Percentiles rank a stretch among this genome's conserved stretches.
These are phyloP conservation scores for Onychostoma macrolepis DNA, from an alignment of 2,113 vertebrate species.

Conservation along the genomic window DNA sequence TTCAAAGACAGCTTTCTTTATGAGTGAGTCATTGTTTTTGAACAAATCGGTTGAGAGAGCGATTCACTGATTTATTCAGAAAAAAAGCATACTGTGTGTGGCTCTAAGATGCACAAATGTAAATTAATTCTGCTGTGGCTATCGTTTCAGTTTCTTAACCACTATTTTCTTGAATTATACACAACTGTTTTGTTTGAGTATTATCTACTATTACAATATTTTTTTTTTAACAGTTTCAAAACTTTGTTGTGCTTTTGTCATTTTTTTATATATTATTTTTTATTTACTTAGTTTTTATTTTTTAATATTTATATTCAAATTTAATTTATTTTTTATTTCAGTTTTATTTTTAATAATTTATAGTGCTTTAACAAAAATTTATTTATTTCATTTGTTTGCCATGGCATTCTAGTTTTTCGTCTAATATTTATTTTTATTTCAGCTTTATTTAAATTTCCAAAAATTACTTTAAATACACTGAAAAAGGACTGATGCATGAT, in stretches of 20 bases:
- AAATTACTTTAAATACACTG: not conserved
- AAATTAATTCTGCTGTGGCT: not conserved
- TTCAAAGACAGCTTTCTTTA: not conserved
- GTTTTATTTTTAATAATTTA: not conserved
- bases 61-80: not conserved
- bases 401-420: not conserved
- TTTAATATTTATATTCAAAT: not conserved
- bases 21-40: not conserved
- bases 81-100: not conserved
- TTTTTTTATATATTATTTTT: not conserved
- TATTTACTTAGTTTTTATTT: not conserved
- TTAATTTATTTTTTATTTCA: not conserved
- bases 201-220: not conserved
- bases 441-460: not conserved
- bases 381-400: too few relatives aligned
- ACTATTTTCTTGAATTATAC: not conserved
- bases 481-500: not conserved
- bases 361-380: too few relatives aligned
- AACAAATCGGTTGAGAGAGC: not conserved
- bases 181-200: not conserved
- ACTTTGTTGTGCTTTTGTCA: too few relatives aligned
- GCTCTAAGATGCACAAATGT: not conserved
- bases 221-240: too few relatives aligned
- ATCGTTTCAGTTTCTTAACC: not conserved
- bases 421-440: not conserved